Base-by-base conservation (phyloP, 2,888 invertebrate genomes). In the Catocala fraxini region DNA sequence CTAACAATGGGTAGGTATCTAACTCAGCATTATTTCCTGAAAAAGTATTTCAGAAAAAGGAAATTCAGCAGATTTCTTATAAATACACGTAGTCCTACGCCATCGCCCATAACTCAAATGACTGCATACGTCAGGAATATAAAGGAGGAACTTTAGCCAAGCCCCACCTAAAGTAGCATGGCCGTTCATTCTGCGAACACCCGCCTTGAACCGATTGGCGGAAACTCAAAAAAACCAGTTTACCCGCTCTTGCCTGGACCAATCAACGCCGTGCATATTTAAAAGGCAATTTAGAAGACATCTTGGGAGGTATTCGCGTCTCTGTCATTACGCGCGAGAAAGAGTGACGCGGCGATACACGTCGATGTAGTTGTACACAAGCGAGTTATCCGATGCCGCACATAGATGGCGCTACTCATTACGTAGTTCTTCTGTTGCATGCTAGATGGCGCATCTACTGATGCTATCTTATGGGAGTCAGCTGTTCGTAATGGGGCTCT, bases 101-200 rank as follows among this genome's bases (percentile, higher is more conserved):
- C 92, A 91, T 92, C 86, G 81, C 78, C 88, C 86, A 93, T 93
- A 92, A 92, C 91, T 89, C 88, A 93, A 93, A 93, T 93, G 93
- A 86, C 83, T 89, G 92, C 89, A 87, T 89, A 92, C 90, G 90
- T 90, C 86, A 89, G 88, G 93, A 92, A 93, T 93, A 91, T 89
- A 89, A 93, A 94, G 93, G 93, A 93, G 93, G 92, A 86, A 84
- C 90, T 89, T 83, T 79, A 70, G 61, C 67, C 73, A 82, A 81
- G 84, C 93, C 77, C 90, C 93, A 89, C 93, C 93, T 93, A 84
- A 90, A 93, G 81, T 85, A 90, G 88, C 83, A 94, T 94, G 93
- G 93, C 93, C 88, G 93, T 83, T 85, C 77, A 74, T 78, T 84
- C 79, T 65, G 77, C 82, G 71, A 79, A 83, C 83, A 83, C 84